A percentile compares a stretch with the other conserved stretches of the same genome.
phyloP scores from a whole-genome alignment of 2,797 vertebrate species.

The Halcyon leucocephala region DNA sequence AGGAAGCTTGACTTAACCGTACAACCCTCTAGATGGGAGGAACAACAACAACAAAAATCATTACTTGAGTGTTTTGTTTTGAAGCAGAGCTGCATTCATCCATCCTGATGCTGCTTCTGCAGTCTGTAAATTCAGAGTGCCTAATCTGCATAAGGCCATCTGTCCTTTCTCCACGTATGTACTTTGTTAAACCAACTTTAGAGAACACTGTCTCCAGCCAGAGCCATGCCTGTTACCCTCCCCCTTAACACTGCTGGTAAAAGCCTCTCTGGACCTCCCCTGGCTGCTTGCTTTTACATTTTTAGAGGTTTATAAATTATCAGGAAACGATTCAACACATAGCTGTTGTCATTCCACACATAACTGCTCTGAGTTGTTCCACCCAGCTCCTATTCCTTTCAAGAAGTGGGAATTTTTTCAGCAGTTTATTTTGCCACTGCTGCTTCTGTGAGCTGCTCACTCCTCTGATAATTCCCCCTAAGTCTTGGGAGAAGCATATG shows the following conservation, averaged over 20 bases:
- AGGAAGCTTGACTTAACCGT: neutral
- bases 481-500: neutral
- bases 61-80: neutral
- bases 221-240: neutral
- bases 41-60: neutral
- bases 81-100: neutral
- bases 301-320: neutral
- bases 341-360: neutral
- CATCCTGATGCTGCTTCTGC: neutral
- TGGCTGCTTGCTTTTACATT: neutral
- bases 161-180: neutral
- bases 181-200: neutral
- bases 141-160: fast-evolving
- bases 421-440: neutral
- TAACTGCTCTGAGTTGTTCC: neutral
- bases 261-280: neutral
- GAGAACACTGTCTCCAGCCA: neutral
- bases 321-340: neutral
- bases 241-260: neutral
- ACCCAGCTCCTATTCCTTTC: neutral
- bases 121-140: neutral
- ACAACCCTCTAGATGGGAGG: neutral
- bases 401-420: neutral
- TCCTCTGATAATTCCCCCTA: neutral
- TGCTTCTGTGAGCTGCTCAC: fast-evolving